These are phyloP conservation scores for Ceriagrion tenellum DNA, from an alignment of 2,888 invertebrate genomes.

Conservation along the genomic window DNA sequence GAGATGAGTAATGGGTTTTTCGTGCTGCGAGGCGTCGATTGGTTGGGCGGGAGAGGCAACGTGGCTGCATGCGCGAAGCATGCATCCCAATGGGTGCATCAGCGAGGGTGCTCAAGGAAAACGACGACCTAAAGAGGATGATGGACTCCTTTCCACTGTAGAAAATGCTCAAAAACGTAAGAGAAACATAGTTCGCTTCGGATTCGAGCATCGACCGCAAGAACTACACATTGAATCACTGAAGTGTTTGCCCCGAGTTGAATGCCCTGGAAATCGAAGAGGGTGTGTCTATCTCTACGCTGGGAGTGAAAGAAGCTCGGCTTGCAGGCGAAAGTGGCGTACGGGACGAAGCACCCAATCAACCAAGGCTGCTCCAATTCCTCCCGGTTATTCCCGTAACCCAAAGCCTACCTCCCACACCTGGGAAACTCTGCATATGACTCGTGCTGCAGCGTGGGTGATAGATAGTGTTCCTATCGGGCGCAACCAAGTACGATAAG, in stretches of 20 bases:
- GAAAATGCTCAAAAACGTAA: background rate
- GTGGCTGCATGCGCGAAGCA: background rate
- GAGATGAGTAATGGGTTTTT: slow-evolving; percentile 31
- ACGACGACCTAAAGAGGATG: background rate
- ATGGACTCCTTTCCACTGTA: background rate
- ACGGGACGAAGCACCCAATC: slow-evolving; percentile 33
- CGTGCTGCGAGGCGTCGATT: background rate
- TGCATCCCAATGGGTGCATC: background rate
- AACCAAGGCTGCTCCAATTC: slow-evolving; percentile 56
- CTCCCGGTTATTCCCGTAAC: slow-evolving; percentile 55
- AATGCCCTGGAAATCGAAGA: slow-evolving; percentile 11
- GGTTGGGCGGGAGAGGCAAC: background rate
- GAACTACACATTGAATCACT: no score
- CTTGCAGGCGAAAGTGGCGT: slow-evolving; percentile 13
- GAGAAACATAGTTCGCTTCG: no score
- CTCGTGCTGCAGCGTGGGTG: background rate
- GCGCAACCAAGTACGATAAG: background rate
- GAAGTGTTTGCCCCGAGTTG: background rate
- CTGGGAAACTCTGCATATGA: background rate
- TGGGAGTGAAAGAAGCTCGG: background rate
- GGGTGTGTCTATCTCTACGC: background rate
- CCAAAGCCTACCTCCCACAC: background rate
- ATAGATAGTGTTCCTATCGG: background rate
- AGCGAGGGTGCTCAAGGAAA: slow-evolving; percentile 57
- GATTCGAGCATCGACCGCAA: no score